A percentile compares a stretch with the other conserved stretches of the same genome.
Conservation (phyloP, 2,888 invertebrate species). For the Eupeodes latifasciatus region DNA sequence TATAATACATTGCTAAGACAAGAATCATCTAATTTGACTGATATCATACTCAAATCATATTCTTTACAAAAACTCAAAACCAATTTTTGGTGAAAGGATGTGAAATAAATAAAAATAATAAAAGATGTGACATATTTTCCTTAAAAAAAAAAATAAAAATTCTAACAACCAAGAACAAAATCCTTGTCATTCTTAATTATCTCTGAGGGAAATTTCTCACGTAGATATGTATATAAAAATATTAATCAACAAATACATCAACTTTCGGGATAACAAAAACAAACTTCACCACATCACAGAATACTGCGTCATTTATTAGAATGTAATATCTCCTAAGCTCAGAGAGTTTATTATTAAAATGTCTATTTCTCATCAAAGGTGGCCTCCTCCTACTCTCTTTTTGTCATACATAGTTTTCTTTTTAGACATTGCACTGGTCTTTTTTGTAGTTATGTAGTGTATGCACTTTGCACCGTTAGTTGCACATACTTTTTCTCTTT, state of each 20-base stretch:
- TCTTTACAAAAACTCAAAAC: too few relatives aligned
- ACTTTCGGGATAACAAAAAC: constrained; percentile 29
- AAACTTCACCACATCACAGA: constrained; percentile 5
- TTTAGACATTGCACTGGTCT: neutral
- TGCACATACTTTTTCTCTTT: constrained; percentile 60
- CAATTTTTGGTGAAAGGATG: too few relatives aligned
- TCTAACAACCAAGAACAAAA: neutral
- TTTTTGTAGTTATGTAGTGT: neutral
- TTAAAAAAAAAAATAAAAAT: neutral
- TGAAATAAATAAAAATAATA: neutral
- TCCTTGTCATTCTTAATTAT: constrained; percentile 33
- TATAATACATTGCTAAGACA: too few relatives aligned
- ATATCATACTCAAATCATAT: too few relatives aligned
- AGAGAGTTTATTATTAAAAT: constrained; percentile 68
- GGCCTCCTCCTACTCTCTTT: neutral
- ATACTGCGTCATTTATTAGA: neutral
- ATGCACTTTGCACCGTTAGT: constrained; percentile 2
- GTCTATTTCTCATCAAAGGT: constrained; percentile 67
- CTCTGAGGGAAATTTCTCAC: constrained; percentile 8
- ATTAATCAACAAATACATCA: constrained; percentile 42
- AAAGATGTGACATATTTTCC: neutral
- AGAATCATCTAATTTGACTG: too few relatives aligned
- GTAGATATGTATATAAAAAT: neutral
- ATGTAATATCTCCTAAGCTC: constrained; percentile 13
- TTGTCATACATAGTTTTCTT: constrained; percentile 38